Conservation (phyloP, 1,140 invertebrate species). For the Protaetia brevitarsis region DNA sequence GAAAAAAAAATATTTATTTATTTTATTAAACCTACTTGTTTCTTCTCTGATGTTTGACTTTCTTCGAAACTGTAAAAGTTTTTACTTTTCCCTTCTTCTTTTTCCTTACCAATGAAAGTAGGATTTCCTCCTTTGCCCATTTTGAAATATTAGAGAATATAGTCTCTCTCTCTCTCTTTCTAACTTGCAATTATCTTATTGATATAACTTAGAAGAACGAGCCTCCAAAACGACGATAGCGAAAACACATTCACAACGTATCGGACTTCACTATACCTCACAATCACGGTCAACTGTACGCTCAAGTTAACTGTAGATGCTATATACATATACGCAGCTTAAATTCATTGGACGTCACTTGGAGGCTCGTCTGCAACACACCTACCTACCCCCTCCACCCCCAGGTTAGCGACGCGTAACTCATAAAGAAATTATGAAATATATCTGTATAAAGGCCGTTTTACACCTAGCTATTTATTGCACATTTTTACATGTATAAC, state of each 20-base stretch:
- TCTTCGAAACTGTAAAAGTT: neutral
- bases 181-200: no score
- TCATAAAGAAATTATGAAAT: no score
- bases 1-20: neutral
- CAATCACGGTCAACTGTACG: neutral
- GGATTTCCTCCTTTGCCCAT: constrained; percentile 8
- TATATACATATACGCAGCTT: neutral
- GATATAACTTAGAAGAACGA: no score
- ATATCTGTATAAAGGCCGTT: no score
- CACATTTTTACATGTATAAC: no score
- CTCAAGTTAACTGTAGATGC: neutral
- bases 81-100: neutral
- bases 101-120: neutral
- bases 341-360: neutral
- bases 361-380: neutral
- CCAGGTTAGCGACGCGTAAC: neutral
- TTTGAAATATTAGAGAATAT: neutral
- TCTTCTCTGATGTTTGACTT: neutral
- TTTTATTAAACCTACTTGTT: neutral
- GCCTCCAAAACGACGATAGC: no score
- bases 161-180: no score
- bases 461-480: no score
- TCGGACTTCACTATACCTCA: no score
- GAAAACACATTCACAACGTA: no score
- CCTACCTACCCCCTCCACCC: neutral